Conservation (phyloP, 1,140 invertebrate species). For the Chironomus tepperi region DNA sequence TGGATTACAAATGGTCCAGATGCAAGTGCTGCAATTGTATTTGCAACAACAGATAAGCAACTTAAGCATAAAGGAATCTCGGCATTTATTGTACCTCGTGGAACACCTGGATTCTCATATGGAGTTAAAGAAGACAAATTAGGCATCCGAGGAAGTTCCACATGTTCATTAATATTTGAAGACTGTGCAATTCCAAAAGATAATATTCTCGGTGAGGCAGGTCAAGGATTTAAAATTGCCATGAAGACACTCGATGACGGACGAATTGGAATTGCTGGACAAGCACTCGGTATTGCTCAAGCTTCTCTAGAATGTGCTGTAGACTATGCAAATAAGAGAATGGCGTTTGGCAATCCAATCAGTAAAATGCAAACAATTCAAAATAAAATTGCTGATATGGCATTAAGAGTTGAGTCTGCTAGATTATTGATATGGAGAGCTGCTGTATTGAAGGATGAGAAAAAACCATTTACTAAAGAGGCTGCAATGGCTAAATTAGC, state of each 20-base stretch:
- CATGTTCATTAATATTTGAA: slow-evolving; percentile 88
- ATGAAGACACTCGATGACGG: slow-evolving; percentile 85
- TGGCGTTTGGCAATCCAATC: slow-evolving; percentile 81
- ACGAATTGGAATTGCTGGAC: slow-evolving; percentile 81
- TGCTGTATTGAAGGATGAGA: slow-evolving; percentile 78
- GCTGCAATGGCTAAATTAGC: slow-evolving; percentile 94
- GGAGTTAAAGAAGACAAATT: slow-evolving; percentile 96
- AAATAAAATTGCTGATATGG: slow-evolving; percentile 89
- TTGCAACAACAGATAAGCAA: slow-evolving; percentile 86
- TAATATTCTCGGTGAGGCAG: slow-evolving; percentile 68
- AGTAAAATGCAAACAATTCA: slow-evolving; percentile 83
- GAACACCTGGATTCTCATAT: slow-evolving; percentile 58
- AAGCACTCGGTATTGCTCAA: slow-evolving; percentile 86
- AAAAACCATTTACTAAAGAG: slow-evolving; percentile 79
- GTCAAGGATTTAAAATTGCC: slow-evolving; percentile 87
- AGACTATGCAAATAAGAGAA: slow-evolving; percentile 82
- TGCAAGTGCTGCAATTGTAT: slow-evolving; percentile 71
- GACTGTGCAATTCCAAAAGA: slow-evolving; percentile 75
- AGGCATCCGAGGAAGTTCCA: slow-evolving; percentile 86
- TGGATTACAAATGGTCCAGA: slow-evolving; percentile 94
- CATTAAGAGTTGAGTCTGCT: slow-evolving; percentile 68
- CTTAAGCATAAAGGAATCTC: slow-evolving; percentile 88
- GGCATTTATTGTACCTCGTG: slow-evolving; percentile 79
- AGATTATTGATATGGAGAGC: slow-evolving; percentile 85
- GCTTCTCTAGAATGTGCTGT: slow-evolving; percentile 86